These are phyloP conservation scores for Bucorvus abyssinicus DNA, from an alignment of 2,797 vertebrate genomes.

Conservation along the genomic window DNA sequence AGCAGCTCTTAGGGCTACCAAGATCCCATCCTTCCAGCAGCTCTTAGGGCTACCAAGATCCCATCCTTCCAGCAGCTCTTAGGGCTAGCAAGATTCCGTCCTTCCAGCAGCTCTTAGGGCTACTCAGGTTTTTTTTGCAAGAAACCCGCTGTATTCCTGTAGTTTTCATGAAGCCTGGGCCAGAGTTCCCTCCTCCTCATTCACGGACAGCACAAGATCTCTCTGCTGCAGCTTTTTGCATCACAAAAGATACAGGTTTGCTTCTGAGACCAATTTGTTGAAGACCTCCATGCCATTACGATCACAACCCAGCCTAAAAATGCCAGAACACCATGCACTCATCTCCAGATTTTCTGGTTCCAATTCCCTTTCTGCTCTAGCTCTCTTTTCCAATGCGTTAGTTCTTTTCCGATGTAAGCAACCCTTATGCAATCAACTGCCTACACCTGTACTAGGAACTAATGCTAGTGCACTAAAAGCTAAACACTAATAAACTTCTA, in stretches of 20 bases:
- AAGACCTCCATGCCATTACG: background rate
- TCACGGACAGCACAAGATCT: background rate
- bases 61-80: constrained; percentile 22
- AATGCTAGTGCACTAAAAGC: background rate
- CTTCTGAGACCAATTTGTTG: background rate
- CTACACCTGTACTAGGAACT: background rate
- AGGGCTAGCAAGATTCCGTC: constrained; percentile 7
- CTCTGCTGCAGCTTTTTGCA: background rate
- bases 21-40: constrained; percentile 41
- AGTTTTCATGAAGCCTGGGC: background rate
- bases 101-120: constrained; percentile 25
- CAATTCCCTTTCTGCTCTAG: background rate
- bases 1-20: background rate
- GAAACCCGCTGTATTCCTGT: background rate
- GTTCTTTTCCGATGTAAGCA: background rate
- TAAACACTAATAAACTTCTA: background rate
- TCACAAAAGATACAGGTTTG: background rate
- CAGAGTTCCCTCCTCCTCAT: background rate
- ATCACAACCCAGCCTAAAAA: background rate
- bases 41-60: constrained; percentile 21
- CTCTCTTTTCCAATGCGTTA: background rate
- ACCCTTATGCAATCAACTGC: background rate
- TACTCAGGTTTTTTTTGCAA: constrained; percentile 39
- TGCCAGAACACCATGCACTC: background rate
- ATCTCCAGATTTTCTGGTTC: background rate